A percentile compares a stretch with the other conserved stretches of the same genome.
These are phyloP conservation scores for Passer domesticus DNA, from an alignment of 2,113 vertebrate species.

Conservation along the genomic window DNA sequence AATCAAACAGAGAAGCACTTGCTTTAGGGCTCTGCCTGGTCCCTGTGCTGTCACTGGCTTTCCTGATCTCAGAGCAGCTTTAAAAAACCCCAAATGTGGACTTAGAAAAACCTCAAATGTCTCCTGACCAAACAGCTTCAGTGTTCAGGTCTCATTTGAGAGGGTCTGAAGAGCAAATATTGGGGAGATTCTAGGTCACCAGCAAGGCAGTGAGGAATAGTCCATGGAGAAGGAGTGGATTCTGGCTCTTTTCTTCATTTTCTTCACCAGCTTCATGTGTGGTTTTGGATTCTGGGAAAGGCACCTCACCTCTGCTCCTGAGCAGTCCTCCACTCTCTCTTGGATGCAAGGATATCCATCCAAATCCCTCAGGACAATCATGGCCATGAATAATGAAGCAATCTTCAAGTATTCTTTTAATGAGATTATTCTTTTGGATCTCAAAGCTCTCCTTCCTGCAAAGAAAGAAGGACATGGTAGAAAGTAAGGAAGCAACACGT, in stretches of 20 bases:
- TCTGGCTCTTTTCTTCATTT: neutral
- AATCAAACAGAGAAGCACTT: neutral
- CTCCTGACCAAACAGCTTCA: neutral
- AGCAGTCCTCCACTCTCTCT: neutral
- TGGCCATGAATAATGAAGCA: neutral
- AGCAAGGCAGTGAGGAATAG: neutral
- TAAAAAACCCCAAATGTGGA: neutral
- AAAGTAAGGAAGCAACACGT: neutral
- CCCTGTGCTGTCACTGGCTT: rapidly evolving
- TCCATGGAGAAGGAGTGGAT: neutral
- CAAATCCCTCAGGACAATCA: neutral
- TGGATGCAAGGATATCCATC: neutral
- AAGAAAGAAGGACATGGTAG: neutral
- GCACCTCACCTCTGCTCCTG: neutral
- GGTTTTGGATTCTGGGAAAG: neutral
- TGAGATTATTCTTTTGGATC: neutral
- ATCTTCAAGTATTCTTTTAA: neutral
- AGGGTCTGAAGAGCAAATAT: neutral
- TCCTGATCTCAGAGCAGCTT: neutral
- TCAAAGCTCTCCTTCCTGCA: neutral
- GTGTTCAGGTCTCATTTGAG: neutral
- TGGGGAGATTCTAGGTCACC: neutral
- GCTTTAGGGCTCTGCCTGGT: neutral
- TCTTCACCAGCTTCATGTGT: rapidly evolving
- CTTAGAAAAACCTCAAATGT: neutral